Evolutionary conservation across 2,888 invertebrate species (phyloP), one percentile per base, ranked within the genome.

Genomic region (Argynnis bischoffii): DNA sequence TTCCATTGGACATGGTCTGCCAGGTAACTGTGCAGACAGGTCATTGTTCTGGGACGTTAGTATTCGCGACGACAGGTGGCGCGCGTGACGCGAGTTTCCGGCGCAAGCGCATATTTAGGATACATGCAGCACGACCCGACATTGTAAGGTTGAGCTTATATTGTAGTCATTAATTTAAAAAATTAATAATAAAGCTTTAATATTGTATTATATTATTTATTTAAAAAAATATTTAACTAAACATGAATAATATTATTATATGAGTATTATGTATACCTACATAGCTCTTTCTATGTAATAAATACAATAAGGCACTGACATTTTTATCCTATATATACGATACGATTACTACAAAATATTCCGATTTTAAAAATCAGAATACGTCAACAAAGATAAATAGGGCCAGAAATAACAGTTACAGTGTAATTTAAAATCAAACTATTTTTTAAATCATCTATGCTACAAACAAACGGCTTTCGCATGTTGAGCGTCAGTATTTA

Each of bases 11-110:
- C 47, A 48, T 63, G 46, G 56, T 66, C 60, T 68, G 67, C 46
- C 66, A 55, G 66, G 56, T 72, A 73, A 76, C 75, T 72, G 73
- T 76, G 66, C 60, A 75, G 80, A 79, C 84, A 73, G 88, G 88
- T 89, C 87, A 85, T 86, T 85, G 89, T 84, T 82, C 85, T 70
- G 47, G 50, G 74, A 74, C 72, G 79, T 85, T 84, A 81, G 82
- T 87, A 90, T 90, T 87, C 88, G 83, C 81, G 76, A 74, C 84
- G 77, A 80, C 88, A 89, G 76, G 74, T 76, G 76, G 69, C 70
- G 71, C 79, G 79, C 84, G 80, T 81, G 85, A 79, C 88, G 88
- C 86, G 87, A 88, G 89, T 82, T 88, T 90, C 89, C 90, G 77
- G 67, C 76, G 79, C 77, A 79, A 74, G 83, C 84, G 85, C 86